Conservation (phyloP, 2,797 vertebrate species). For the Poecile montanus region DNA sequence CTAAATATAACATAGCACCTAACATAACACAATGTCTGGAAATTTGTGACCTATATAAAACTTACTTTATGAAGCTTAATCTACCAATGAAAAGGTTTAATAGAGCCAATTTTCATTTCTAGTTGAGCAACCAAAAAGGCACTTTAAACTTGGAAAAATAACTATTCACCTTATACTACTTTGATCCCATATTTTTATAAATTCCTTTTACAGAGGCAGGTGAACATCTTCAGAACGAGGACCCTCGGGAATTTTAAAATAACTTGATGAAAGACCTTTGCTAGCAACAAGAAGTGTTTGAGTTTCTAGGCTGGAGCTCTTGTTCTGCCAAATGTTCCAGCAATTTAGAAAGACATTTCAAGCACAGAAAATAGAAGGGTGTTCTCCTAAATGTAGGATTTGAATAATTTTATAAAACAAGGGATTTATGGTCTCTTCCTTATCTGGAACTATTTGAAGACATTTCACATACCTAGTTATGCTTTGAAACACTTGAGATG, state of each 20-base stretch:
- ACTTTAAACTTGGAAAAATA: slow-evolving; percentile 8
- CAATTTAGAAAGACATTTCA: neutral
- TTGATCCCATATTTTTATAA: neutral
- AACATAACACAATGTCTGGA: neutral
- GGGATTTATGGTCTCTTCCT: neutral
- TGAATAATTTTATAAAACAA: neutral
- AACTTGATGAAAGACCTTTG: neutral
- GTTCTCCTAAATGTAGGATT: neutral
- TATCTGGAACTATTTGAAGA: neutral
- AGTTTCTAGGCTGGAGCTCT: neutral
- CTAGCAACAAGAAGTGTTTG: neutral
- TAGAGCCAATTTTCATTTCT: neutral
- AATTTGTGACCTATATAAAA: neutral
- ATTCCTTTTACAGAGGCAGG: neutral
- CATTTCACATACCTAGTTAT: neutral
- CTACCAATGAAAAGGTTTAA: neutral
- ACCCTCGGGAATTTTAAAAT: neutral
- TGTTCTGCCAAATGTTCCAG: neutral
- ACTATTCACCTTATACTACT: neutral
- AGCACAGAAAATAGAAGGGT: neutral
- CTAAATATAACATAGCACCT: neutral
- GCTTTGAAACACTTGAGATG: neutral
- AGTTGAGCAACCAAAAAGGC: neutral
- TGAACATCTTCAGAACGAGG: neutral
- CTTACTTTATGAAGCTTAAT: neutral